These are phyloP conservation scores for Eptatretus atami DNA, from an alignment of 2,797 vertebrate species.

Conservation along the genomic window DNA sequence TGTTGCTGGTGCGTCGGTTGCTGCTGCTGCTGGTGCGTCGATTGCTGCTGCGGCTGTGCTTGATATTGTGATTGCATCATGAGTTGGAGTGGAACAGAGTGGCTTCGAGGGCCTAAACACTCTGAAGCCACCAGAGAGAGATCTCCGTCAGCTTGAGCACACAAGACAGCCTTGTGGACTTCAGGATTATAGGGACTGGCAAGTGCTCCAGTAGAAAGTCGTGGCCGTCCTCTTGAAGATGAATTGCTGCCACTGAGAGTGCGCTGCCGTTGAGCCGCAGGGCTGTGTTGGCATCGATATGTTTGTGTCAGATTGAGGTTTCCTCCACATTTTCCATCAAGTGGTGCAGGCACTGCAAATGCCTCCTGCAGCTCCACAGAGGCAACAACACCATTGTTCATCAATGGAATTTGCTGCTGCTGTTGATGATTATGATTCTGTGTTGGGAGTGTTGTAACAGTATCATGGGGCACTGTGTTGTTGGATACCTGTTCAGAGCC, in stretches of 20 bases:
- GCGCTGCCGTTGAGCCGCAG: conserved; percentile 63
- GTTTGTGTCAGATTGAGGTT: conserved; percentile 15
- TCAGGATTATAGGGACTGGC: conserved; percentile 43
- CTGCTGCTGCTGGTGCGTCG: not conserved
- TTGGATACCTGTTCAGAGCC: conserved; percentile 22
- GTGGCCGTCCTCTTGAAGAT: not conserved
- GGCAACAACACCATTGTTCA: not conserved
- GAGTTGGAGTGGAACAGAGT: conserved; percentile 65
- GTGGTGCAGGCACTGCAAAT: conserved; percentile 75
- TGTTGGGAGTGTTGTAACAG: conserved; percentile 49
- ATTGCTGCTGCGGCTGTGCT: not conserved
- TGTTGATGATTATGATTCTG: not conserved
- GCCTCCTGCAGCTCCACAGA: conserved; percentile 45
- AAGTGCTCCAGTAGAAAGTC: conserved; percentile 20
- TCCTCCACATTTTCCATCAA: conserved; percentile 44
- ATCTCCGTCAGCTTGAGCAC: conserved; percentile 15
- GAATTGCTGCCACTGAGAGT: conserved; percentile 39
- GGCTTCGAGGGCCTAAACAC: conserved; percentile 51
- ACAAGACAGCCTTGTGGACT: conserved; percentile 38
- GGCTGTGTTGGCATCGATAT: conserved; percentile 75
- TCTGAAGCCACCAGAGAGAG: not conserved
- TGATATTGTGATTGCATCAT: conserved; percentile 55
- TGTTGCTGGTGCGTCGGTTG: no score
- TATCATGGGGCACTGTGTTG: conserved; percentile 29
- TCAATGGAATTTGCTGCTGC: not conserved